Base-by-base conservation (phyloP, 1,140 invertebrate species). In the Sitobion miscanthi region DNA sequence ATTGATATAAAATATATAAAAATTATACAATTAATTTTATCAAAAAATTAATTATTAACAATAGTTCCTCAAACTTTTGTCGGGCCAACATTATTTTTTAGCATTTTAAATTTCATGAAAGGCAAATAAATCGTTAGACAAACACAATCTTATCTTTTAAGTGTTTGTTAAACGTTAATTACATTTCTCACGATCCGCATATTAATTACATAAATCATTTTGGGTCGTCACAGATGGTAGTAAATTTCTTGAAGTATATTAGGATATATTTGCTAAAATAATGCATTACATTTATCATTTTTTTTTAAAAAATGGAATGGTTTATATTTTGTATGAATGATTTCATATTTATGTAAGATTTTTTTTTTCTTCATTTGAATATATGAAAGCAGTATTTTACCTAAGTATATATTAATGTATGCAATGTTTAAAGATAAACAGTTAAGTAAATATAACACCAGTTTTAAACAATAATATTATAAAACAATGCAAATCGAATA, bases 121-220 rank as follows among this genome's bases (percentile, higher is more conserved):
- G 2, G 2, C 49, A 54, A 38, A 89, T 89, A 49, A 89, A 89
- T 21, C n/a, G 9, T 89, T 38, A 89, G 38, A 89, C n/a, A 54
- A 89, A 89, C 21, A 54, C n/a, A 89, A 38, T 54, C 8, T 23
- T 54, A 89, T 89, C 87, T 38, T 54, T 21, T 54, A 54, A 35
- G n/a, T 54, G 47, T 54, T 89, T 38, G 87, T 52, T 89, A 14
- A 89, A 54, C 87, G 49, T 89, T 89, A 89, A 89, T 89, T 54
- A 89, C 49, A 54, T 54, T 89, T 89, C 49, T 54, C 38, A 54
- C 38, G 87, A 54, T 54, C 23, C 35, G 21, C 49, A 54, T 89
- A 89, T 89, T 89, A 89, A 89, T 89, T 54, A 89, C 35, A 35
- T 23, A 89, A 89, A 89, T 54, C 17, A 54, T 89, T 89, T 89